Base-by-base conservation (phyloP, 2,797 vertebrate species). In the Peromyscus eremicus region DNA sequence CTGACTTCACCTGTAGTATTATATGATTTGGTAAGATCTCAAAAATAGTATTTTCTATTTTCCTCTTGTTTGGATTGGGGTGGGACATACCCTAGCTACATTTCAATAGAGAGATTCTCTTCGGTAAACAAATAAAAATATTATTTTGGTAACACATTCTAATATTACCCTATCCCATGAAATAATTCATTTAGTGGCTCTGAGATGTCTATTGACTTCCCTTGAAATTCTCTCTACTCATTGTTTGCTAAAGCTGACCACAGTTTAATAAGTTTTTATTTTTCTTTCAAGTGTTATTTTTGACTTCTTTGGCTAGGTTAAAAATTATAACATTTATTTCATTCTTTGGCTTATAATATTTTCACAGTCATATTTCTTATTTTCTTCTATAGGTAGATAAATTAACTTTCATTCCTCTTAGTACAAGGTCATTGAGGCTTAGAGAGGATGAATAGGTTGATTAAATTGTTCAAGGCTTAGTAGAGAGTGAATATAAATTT, bases 191-290 rank as follows among this genome's bases (percentile, higher is more conserved):
- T 87, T 57, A 87, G 23, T 55, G 34, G 17, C 0, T 77, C 43
- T 85, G 52, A 84, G 73, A 80, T 57, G 5, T 40, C 29, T 0
- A n/a, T 40, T 75, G 32, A 34, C 19, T 52, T 4, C 2, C 9
- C 23, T 81, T 73, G 29, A 70, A 66, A 3, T 77, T 4, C 1
- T 4, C 4, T 40, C 19, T 32, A 2, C 8, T 25, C 10, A 55
- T 60, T 68, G 52, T 62, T 92, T 91, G 1, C 64, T 92, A 94
- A 96, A 95, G 62, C 11, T 96, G 55, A 27, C 32, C 43, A 75
- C 82, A 70, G 13, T 6, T 57, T 71, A n/a, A 40, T 73, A n/a
- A 34, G 34, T 86, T 91, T 21, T 46, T 49, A 81, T 60, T 92
- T 96, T 93, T 16, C 21, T 57, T 6, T 76, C 16, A 80, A 55